phyloP scores from a whole-genome alignment of 2,113 vertebrate genomes.

The Sciurus niger region DNA sequence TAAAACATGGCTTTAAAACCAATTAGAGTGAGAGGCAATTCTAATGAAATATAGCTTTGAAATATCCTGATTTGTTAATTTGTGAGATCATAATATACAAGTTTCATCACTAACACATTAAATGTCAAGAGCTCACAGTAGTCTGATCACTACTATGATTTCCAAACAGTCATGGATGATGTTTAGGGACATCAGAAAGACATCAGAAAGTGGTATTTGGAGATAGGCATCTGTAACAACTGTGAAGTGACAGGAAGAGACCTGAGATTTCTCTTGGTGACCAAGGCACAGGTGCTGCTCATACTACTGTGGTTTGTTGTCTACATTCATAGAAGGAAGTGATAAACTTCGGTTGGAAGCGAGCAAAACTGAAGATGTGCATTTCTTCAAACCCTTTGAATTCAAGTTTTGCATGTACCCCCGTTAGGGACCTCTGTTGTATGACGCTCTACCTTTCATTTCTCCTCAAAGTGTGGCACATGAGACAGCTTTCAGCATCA shows the following conservation, averaged over 20 bases:
- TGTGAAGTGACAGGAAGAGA: not conserved
- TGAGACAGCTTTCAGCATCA: not conserved
- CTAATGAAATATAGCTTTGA: slow-evolving; percentile 12
- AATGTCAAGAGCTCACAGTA: not conserved
- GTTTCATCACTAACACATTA: slow-evolving; percentile 51
- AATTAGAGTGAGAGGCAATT: not conserved
- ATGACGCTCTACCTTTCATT: not conserved
- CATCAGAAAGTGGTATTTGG: not conserved
- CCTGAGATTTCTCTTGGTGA: not conserved
- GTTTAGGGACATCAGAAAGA: not conserved
- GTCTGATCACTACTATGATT: not conserved
- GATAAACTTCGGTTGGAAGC: not conserved
- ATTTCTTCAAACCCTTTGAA: not conserved
- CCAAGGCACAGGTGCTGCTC: not conserved
- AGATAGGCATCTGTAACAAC: not conserved
- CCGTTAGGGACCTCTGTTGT: not conserved
- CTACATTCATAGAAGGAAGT: not conserved
- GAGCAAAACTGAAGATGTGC: not conserved
- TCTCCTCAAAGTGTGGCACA: not conserved
- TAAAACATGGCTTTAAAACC: not conserved
- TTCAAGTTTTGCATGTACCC: not conserved
- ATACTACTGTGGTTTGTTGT: not conserved
- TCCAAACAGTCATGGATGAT: not conserved
- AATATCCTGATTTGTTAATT: not conserved
- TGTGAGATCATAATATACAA: not conserved